These are phyloP conservation scores for Pangasius krempfi DNA, from an alignment of 2,797 vertebrate species.

Conservation along the genomic window DNA sequence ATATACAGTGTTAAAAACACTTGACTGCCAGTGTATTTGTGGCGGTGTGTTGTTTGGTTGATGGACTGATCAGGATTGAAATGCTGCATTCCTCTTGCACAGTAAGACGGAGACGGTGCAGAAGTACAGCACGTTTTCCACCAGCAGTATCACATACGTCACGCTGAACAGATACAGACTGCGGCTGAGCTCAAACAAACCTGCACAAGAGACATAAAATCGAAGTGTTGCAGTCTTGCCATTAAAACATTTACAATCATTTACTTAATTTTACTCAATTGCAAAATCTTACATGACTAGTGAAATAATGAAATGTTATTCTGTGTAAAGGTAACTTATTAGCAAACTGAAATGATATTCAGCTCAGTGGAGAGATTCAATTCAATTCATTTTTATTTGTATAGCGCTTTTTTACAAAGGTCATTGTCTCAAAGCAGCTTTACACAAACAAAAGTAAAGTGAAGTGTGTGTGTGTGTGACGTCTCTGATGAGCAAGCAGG, in stretches of 20 bases:
- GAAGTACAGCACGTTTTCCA: conserved; percentile 55
- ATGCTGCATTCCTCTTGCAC: conserved; percentile 12
- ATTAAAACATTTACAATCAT: background rate
- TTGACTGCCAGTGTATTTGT: background rate
- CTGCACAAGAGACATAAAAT: conserved; percentile 30
- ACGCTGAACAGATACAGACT: conserved; percentile 38
- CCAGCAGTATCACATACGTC: conserved; percentile 49
- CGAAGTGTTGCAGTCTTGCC: background rate
- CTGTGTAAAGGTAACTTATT: background rate
- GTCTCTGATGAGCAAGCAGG: too few species aligned
- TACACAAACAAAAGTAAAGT: too few species aligned
- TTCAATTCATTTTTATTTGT: too few species aligned
- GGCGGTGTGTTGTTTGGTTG: background rate
- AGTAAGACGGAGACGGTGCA: conserved; percentile 36
- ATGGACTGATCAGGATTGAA: background rate
- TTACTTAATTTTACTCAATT: background rate
- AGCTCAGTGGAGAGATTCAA: too few species aligned
- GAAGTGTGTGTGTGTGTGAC: too few species aligned
- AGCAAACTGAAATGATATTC: background rate
- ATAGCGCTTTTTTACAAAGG: too few species aligned
- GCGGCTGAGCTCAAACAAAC: background rate
- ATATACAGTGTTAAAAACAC: background rate
- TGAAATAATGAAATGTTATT: background rate
- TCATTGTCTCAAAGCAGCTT: too few species aligned
- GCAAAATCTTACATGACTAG: background rate